phyloP scores from a whole-genome alignment of 1,140 invertebrate species.

The Hydropsyche tenuis region DNA sequence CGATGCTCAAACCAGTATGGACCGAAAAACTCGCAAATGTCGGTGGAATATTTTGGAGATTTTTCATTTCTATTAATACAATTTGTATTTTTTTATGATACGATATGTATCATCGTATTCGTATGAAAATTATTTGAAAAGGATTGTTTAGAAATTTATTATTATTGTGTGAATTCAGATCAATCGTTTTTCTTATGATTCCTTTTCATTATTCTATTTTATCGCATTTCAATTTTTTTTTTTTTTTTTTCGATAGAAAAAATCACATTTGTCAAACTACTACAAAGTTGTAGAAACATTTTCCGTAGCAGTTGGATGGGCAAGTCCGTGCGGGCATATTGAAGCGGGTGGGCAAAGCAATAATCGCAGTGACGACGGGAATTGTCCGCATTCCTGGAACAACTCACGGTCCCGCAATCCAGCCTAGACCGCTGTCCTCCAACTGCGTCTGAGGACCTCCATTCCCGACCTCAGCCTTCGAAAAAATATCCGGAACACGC shows the following conservation, averaged over 20 bases:
- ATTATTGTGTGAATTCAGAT: no score
- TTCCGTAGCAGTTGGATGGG: no score
- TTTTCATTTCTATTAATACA: not conserved
- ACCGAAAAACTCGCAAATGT: not conserved
- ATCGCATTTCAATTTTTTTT: no score
- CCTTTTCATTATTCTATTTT: no score
- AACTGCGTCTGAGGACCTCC: not conserved
- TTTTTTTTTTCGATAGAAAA: no score
- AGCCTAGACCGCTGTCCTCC: constrained; percentile 33
- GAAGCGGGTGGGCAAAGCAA: constrained; percentile 47
- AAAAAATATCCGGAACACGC: constrained; percentile 12
- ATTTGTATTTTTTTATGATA: not conserved
- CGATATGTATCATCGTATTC: no score
- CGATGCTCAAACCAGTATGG: constrained; percentile 24
- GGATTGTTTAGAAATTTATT: no score
- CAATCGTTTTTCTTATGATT: no score
- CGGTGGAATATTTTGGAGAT: not conserved
- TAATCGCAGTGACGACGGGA: constrained; percentile 49
- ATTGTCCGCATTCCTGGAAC: constrained; percentile 45
- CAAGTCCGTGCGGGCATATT: constrained; percentile 23
- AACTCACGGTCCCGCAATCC: constrained; percentile 46
- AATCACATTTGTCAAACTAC: no score
- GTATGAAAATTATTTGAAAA: no score
- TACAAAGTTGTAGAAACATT: constrained; percentile 14
- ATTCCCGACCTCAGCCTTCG: not conserved